These are phyloP conservation scores for Gallinago jamesoni DNA, from an alignment of 2,113 vertebrate species.

Conservation along the genomic window DNA sequence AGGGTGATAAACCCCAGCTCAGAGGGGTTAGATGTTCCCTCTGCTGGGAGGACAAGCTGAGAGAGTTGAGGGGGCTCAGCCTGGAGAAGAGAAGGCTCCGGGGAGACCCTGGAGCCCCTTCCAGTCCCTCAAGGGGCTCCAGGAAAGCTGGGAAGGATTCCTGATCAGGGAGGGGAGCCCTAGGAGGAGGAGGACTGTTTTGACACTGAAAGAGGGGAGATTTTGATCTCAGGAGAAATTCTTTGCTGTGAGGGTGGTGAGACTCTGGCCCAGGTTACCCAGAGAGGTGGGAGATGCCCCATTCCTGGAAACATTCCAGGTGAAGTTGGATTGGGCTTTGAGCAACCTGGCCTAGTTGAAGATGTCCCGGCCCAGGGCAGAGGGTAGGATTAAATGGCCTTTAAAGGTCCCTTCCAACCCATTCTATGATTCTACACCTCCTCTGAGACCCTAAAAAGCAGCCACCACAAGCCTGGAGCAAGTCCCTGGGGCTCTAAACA, in stretches of 20 bases:
- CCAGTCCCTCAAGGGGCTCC: background rate
- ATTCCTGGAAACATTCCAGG: background rate
- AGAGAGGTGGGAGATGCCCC: background rate
- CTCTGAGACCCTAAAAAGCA: background rate
- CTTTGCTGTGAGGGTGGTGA: background rate
- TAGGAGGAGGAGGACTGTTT: background rate
- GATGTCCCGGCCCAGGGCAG: background rate
- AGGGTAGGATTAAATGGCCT: background rate
- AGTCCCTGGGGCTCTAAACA: background rate
- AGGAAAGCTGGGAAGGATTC: background rate
- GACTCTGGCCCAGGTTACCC: background rate
- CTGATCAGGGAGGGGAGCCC: background rate
- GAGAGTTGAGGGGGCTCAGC: background rate
- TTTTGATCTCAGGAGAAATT: background rate
- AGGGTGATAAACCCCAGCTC: background rate
- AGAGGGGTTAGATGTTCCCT: background rate
- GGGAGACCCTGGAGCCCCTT: background rate
- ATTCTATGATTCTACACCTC: background rate
- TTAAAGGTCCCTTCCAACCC: background rate
- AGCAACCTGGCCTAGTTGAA: background rate
- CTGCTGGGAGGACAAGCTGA: background rate
- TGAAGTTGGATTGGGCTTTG: background rate
- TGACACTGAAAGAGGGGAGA: background rate
- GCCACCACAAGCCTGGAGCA: rapidly evolving
- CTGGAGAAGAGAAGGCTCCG: background rate